Conservation (phyloP, 2,888 invertebrate genomes). For the Mechanitis mazaeus region DNA sequence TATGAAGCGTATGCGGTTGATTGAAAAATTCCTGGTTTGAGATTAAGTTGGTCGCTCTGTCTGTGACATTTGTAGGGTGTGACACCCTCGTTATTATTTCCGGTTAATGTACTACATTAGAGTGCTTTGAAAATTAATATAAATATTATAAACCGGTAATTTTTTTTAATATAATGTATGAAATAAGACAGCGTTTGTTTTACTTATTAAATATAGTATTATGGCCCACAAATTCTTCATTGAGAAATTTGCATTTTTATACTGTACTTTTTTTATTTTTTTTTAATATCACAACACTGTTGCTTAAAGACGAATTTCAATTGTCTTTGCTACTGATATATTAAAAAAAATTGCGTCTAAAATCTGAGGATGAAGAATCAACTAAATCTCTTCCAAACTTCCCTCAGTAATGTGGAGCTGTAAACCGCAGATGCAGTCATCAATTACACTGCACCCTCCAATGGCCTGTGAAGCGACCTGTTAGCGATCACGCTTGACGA, state of each 20-base stretch:
- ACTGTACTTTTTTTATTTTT: too few relatives aligned
- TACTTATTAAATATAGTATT: too few relatives aligned
- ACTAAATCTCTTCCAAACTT: constrained; percentile 9
- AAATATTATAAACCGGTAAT: too few relatives aligned
- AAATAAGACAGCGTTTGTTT: too few relatives aligned
- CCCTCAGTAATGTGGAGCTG: constrained; percentile 16
- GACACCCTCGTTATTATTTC: constrained; percentile 43
- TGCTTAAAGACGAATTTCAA: too few relatives aligned
- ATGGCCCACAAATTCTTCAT: too few relatives aligned
- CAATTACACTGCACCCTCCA: constrained; percentile 20
- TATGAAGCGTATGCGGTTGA: constrained; percentile 63
- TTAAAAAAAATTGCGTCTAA: neutral
- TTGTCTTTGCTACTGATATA: neutral
- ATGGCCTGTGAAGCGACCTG: constrained; percentile 16
- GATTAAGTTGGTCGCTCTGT: constrained; percentile 50
- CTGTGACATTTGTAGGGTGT: constrained; percentile 56
- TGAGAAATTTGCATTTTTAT: too few relatives aligned
- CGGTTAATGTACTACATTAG: constrained; percentile 30
- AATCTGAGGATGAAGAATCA: neutral
- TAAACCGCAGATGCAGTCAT: constrained; percentile 17
- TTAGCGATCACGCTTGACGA: constrained; percentile 20
- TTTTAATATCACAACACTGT: too few relatives aligned
- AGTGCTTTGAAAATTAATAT: too few relatives aligned
- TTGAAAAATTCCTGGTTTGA: constrained; percentile 67
- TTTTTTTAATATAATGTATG: too few relatives aligned